Evolutionary conservation across 2,797 vertebrate genomes (phyloP), one percentile per base, ranked within the genome.

Genomic region (Microctenopoma lineatum): DNA sequence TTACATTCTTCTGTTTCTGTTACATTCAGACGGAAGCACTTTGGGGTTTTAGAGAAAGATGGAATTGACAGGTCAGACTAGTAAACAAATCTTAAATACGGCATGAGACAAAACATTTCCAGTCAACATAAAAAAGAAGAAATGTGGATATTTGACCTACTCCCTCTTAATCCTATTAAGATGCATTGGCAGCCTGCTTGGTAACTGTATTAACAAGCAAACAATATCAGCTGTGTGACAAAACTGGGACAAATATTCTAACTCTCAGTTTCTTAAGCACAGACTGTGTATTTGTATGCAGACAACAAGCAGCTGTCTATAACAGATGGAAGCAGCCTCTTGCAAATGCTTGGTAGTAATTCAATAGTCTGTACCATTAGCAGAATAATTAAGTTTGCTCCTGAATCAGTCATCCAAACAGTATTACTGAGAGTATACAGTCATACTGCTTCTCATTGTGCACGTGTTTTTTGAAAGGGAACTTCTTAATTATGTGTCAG

Each of bases 351-450:
- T 8, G 0, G 16, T 25, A 47, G 10, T 63, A 66, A 79, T 79
- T 61, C 14, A 78, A 83, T 65, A 46, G 36, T 32, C 15, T 32
- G 2, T 26, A 39, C 46, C 46, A 15, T 67, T 48, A 42, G 26
- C n/a, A 66, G 41, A 63, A 54, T 57, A 44, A 70, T 68, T 5
- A 36, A 29, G 48, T 69, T 71, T 48, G 18, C 27, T 21, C 66
- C 26, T 46, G 55, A 60, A 50, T 57, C 45, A 42, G 42, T 44
- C 45, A 48, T 67, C 54, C 45, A 16, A 54, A 34, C 21, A 13
- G 36, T n/a, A 50, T 21, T 14, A 10, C 7, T 2, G 27, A 36
- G 16, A 27, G 4, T 27, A 14, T 44, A 27, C 50, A 57, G 47
- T 47, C 62, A 7, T 10, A 16, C 39, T 39, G 39, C 11, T 25